phyloP scores from a whole-genome alignment of 2,888 invertebrate species.

The Cactoblastis cactorum region DNA sequence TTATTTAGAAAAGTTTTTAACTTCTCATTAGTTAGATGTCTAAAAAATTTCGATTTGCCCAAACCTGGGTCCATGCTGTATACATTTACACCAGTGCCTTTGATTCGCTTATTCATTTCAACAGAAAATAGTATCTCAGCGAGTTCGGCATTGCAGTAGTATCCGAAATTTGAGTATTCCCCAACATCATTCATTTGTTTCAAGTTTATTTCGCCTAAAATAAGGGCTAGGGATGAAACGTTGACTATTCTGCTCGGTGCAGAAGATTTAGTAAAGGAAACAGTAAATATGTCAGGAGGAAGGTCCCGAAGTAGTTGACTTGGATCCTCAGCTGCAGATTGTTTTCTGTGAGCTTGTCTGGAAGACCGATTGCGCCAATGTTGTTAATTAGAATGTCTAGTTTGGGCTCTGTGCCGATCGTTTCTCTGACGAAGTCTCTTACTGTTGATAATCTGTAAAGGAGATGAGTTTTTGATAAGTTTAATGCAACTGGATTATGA shows the following conservation, averaged over 20 bases:
- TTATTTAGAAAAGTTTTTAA: constrained; percentile 34
- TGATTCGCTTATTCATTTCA: constrained; percentile 69
- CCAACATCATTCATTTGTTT: constrained; percentile 85
- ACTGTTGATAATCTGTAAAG: constrained; percentile 54
- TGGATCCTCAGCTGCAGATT: constrained; percentile 82
- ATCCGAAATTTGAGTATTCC: constrained; percentile 76
- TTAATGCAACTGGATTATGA: no score
- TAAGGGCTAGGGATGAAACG: constrained; percentile 77
- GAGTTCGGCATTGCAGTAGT: constrained; percentile 74
- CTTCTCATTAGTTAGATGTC: constrained; percentile 52
- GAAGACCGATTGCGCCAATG: constrained; percentile 70
- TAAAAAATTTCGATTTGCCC: constrained; percentile 87
- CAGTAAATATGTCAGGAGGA: constrained; percentile 52
- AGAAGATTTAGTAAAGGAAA: constrained; percentile 48
- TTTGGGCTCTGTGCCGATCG: constrained; percentile 62
- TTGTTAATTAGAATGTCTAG: constrained; percentile 68
- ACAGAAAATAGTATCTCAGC: constrained; percentile 54
- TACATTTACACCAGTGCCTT: constrained; percentile 81
- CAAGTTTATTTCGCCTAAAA: constrained; percentile 83
- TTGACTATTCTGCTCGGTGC: constrained; percentile 56
- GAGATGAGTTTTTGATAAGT: neutral
- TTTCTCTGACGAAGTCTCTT: constrained; percentile 78
- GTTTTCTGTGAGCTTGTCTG: constrained; percentile 75
- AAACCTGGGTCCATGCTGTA: constrained; percentile 92
- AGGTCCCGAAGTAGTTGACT: constrained; percentile 64